Evolutionary conservation across 2,797 vertebrate genomes (phyloP).

Genomic region (Malurus leucopterus): DNA sequence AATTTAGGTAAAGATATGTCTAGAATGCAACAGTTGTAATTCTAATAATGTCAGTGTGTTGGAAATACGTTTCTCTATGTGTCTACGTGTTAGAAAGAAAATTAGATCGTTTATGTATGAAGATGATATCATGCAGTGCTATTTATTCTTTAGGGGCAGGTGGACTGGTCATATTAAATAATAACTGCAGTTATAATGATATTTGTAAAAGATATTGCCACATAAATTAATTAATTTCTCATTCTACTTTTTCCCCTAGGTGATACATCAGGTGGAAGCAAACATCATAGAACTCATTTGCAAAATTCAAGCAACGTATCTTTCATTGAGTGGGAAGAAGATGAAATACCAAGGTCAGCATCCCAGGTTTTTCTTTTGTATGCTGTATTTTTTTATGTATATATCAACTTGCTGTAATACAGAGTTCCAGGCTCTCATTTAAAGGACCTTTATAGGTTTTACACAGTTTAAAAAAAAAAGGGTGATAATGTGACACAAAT

Average conservation of each 20-base stretch:
- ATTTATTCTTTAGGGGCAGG: neutral
- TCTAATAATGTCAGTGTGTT: neutral
- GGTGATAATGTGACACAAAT: neutral
- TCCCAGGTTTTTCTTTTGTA: neutral
- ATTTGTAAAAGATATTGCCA: neutral
- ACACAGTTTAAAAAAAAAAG: too few species aligned
- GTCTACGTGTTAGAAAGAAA: neutral
- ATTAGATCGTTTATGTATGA: neutral
- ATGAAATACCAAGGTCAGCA: conserved; percentile 87
- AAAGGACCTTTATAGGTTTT: neutral
- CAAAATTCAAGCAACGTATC: conserved; percentile 73
- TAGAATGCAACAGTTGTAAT: neutral
- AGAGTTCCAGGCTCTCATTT: neutral
- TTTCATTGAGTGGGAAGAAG: conserved; percentile 85
- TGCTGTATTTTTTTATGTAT: neutral
- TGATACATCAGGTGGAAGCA: conserved; percentile 48
- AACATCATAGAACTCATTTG: conserved; percentile 61
- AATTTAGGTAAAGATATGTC: neutral
- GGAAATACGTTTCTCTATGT: neutral
- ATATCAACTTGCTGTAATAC: neutral
- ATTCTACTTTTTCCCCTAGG: conserved; percentile 51
- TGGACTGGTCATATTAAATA: neutral
- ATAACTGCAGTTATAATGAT: neutral
- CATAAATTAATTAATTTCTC: neutral
- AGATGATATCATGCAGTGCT: neutral